Evolutionary conservation across 2,113 vertebrate species (phyloP), one percentile per base, ranked within the genome.

Genomic region (Macaca mulatta): DNA sequence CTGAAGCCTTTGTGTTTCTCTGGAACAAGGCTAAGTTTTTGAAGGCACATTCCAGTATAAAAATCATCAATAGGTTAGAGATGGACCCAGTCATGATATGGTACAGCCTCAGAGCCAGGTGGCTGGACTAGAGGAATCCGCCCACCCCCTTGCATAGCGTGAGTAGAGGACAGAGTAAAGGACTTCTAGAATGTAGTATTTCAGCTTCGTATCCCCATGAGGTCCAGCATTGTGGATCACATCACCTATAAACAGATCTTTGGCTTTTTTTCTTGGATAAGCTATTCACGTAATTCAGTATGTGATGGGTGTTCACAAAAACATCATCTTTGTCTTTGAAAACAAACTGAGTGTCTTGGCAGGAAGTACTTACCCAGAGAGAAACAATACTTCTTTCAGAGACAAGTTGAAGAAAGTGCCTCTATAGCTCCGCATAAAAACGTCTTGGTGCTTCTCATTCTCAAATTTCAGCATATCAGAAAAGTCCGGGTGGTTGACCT

Each of bases 321-420:
- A 99, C 99, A 13, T 99, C 99, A 6, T 99, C 99, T 12, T 99
- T 99, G 0, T 99, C 99, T 97, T 99, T 99, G 93, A 99, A 99
- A 96, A 99, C 90, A 48, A 98, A 99, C 93, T 98, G 18, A 17
- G 52, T 52, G 0, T 98, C 96, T 0, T 99, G 90, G 0, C 99
- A 99, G n/a, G 97, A 98, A 48, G 96, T 98, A 93, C 97, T 98
- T 88, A 99, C 99, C 99, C 99, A 99, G 88, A 99, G 13, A 99
- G 99, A 96, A 99, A 99, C 77, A 99, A 99, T 11, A 99, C 99
- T 84, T 99, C 99, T 93, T 99, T 99, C 90, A 99, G 97, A 40
- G 99, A 99, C 84, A 99, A 98, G 89, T 99, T 99, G 98, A 99
- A 99, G 98, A 99, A 99, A 20, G 99, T 99, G 98, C 17, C 52